Base-by-base conservation (phyloP, 2,797 vertebrate genomes). In the Benthosema pterotum region DNA sequence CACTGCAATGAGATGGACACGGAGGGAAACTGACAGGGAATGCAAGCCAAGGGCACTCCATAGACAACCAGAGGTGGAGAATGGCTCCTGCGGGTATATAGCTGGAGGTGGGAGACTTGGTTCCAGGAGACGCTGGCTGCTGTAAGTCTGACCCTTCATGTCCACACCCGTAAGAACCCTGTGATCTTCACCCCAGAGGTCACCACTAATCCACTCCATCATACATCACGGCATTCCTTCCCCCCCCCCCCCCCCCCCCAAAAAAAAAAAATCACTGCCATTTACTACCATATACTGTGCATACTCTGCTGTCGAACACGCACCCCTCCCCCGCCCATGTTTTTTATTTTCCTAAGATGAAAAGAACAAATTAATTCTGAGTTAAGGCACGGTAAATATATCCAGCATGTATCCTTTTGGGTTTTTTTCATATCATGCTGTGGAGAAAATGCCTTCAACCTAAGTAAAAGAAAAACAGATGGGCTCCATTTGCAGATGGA, bases 341-440 rank as follows among this genome's bases (percentile, higher is more conserved):
- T 85, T n/a, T 86, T 76, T 69, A 71, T 70, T 85, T 58, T 68
- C 58, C 4, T n/a, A 3, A 85, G 75, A 89, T 79, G 66, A 88
- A 87, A 87, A 78, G 52, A 63, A 13, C 63, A 71, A 71, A 68
- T 46, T 46, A 75, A 42, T 19, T 16, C 13, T 1, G 12, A 70
- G 55, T 12, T 46, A n/a, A 60, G n/a, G 69, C 65, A 65, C 58
- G 69, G 32, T 47, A 60, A 81, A 73, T 19, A 45, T 14, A 7
- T 67, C 64, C 66, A 56, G 79, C 73, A 69, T 74, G 71, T 79
- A 72, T 80, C 57, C 51, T 8, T 38, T 53, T 64, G 67, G 77
- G 77, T 53, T 85, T 77, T 78, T 78, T 76, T 43, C 51, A 82
- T 79, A 78, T 82, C 82, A 79, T 64, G 66, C 78, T 81, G 78